These are phyloP conservation scores for Polypterus bichir DNA, from an alignment of 2,113 vertebrate genomes.

Conservation along the genomic window DNA sequence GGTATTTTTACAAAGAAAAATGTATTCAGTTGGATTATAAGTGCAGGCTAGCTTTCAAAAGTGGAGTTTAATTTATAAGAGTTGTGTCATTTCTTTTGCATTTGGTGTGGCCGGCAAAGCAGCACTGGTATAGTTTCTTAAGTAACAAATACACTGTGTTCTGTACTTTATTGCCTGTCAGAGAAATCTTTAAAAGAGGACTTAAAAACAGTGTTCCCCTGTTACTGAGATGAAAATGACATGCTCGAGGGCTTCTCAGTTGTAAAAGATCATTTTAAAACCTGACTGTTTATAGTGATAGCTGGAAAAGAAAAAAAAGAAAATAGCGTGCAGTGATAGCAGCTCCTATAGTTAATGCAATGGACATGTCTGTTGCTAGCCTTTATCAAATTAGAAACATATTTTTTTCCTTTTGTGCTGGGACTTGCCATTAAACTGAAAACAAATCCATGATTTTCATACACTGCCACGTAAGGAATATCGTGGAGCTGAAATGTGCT, in stretches of 20 bases:
- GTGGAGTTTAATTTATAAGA: too few species aligned
- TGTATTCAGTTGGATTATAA: too few species aligned
- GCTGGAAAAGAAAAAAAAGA: background rate
- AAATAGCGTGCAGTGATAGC: background rate
- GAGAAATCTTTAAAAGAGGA: constrained; percentile 3
- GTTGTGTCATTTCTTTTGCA: too few species aligned
- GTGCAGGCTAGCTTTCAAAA: too few species aligned
- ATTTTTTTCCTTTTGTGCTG: constrained; percentile 9
- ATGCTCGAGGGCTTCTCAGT: constrained; percentile 9
- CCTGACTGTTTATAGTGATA: constrained; percentile 6
- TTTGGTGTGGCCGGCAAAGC: too few species aligned
- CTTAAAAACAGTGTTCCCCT: background rate
- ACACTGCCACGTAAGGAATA: constrained; percentile 59
- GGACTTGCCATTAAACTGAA: constrained; percentile 25
- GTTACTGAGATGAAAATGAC: constrained; percentile 3
- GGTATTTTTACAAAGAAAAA: too few species aligned
- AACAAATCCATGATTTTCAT: constrained; percentile 34
- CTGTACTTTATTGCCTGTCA: constrained; percentile 4
- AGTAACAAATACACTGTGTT: background rate
- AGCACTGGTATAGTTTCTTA: too few species aligned
- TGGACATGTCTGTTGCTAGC: constrained; percentile 2
- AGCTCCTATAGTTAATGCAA: too few species aligned
- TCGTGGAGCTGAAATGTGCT: constrained; percentile 66
- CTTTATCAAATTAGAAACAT: background rate
- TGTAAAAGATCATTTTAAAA: constrained; percentile 11